These are phyloP conservation scores for Chrysemys picta DNA, from an alignment of 2,113 vertebrate species.

Conservation along the genomic window DNA sequence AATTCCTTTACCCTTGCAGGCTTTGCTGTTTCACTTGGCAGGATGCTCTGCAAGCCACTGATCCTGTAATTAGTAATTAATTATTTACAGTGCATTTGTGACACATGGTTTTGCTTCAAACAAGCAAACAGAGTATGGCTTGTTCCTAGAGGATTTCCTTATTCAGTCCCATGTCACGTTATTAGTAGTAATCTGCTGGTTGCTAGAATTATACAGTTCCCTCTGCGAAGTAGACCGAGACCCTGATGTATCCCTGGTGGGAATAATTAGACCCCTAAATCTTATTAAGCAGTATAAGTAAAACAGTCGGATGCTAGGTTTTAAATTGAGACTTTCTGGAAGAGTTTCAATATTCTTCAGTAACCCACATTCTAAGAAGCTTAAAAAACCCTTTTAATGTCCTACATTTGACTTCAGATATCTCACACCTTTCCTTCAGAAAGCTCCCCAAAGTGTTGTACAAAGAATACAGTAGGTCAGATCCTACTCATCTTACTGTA, in stretches of 20 bases:
- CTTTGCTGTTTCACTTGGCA: not conserved
- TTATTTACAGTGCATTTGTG: not conserved
- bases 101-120: constrained; percentile 14
- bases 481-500: not conserved
- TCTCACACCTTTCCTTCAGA: not conserved
- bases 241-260: not conserved
- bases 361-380: constrained; percentile 14
- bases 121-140: not conserved
- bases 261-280: not conserved
- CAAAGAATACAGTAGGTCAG: not conserved
- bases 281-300: not conserved
- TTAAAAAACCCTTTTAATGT: not conserved
- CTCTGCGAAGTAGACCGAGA: not conserved
- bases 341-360: not conserved
- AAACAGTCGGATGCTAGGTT: not conserved
- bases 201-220: not conserved
- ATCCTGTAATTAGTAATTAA: not conserved
- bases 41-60: not conserved
- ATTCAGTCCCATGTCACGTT: not conserved
- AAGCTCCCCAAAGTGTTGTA: not conserved
- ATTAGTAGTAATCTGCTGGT: not conserved
- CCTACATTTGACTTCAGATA: not conserved
- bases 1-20: not conserved
- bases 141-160: not conserved
- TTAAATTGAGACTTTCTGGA: not conserved